Evolutionary conservation across 2,797 vertebrate genomes (phyloP).

Genomic region (Cirrhinus molitorella): DNA sequence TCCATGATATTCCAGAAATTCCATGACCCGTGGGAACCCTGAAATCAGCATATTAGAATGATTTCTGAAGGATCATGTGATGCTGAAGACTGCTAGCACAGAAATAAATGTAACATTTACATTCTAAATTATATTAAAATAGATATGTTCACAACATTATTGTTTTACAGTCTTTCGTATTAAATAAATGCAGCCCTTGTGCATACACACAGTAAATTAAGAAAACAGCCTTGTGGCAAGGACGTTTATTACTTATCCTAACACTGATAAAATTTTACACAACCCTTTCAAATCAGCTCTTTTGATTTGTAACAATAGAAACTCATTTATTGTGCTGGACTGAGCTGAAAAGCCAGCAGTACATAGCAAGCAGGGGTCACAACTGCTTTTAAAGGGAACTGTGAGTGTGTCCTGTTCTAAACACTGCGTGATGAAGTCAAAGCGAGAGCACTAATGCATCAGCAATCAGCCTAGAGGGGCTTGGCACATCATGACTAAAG

Average conservation of each 20-base stretch:
- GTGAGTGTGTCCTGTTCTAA: constrained; percentile 58
- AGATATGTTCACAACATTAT: background rate
- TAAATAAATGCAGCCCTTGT: background rate
- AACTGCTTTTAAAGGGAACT: constrained; percentile 47
- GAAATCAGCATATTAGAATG: background rate
- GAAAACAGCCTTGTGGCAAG: background rate
- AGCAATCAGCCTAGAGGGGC: constrained; percentile 58
- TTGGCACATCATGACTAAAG: constrained; percentile 60
- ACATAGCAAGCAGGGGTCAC: constrained; percentile 53
- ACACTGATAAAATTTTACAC: constrained; percentile 21
- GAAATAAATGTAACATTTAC: background rate
- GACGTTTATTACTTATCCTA: background rate
- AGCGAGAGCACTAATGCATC: constrained; percentile 58
- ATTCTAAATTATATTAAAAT: background rate
- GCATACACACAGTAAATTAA: background rate
- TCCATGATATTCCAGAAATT: too few species aligned
- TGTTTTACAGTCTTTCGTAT: background rate
- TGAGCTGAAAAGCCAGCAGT: constrained; percentile 63
- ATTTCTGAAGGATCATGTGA: background rate
- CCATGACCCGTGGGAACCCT: too few species aligned
- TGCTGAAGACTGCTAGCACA: background rate
- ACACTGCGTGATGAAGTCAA: constrained; percentile 58
- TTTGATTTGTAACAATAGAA: constrained; percentile 45
- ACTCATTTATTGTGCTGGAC: constrained; percentile 45
- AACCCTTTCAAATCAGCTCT: constrained; percentile 41